These are phyloP conservation scores for Corythornis vintsioides DNA, from an alignment of 2,113 vertebrate genomes.

Conservation along the genomic window DNA sequence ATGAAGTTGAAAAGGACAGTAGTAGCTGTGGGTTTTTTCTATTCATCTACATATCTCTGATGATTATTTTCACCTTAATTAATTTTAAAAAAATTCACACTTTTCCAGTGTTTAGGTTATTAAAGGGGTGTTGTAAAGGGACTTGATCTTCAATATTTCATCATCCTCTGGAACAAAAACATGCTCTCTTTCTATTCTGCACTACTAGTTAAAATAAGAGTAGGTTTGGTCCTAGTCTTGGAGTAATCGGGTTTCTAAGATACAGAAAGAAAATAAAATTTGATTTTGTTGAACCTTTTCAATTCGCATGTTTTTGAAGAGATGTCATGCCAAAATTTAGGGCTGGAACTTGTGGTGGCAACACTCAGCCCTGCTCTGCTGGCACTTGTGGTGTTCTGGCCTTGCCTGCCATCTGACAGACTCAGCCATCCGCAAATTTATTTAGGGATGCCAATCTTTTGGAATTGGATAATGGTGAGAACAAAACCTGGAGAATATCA, in stretches of 20 bases:
- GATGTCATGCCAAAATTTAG: fast-evolving
- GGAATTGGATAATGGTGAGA: not conserved
- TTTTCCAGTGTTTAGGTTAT: not conserved
- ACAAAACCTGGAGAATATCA: constrained; percentile 26
- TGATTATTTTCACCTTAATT: not conserved
- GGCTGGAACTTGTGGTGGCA: not conserved
- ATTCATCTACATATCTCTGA: not conserved
- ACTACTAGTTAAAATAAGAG: not conserved
- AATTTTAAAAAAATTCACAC: not conserved
- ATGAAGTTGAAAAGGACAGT: not conserved
- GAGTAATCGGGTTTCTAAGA: not conserved
- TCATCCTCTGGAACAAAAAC: not conserved
- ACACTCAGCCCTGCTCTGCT: not conserved
- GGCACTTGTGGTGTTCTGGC: not conserved
- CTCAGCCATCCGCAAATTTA: not conserved
- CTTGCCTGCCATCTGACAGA: not conserved
- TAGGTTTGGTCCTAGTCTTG: not conserved
- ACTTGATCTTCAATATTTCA: not conserved
- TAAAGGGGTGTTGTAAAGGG: not conserved
- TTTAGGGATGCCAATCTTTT: not conserved
- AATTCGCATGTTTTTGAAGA: not conserved
- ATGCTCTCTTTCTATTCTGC: not conserved
- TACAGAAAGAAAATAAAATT: not conserved
- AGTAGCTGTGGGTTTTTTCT: not conserved
- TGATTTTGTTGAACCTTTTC: not conserved